These are phyloP conservation scores for Agapornis roseicollis DNA, from an alignment of 2,113 vertebrate genomes.

Conservation along the genomic window DNA sequence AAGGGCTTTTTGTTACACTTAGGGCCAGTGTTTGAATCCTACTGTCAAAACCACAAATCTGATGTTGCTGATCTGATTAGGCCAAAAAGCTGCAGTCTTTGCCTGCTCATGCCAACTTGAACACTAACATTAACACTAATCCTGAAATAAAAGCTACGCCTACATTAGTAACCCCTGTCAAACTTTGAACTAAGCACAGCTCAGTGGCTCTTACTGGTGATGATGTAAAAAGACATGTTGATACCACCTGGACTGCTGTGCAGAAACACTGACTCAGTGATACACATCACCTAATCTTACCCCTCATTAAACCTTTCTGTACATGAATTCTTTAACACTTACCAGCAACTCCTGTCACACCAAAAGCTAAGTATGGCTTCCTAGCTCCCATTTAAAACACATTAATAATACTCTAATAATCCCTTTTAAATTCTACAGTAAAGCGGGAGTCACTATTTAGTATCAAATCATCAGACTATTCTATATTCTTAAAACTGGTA, in stretches of 20 bases:
- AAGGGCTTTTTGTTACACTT: not conserved
- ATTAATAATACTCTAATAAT: not conserved
- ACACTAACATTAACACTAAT: not conserved
- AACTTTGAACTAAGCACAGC: not conserved
- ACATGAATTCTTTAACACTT: not conserved
- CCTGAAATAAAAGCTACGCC: not conserved
- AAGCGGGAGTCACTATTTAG: not conserved
- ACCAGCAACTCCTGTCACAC: not conserved
- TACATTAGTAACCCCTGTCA: not conserved
- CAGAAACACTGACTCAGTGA: not conserved
- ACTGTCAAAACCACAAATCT: rapidly evolving
- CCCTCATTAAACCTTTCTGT: not conserved
- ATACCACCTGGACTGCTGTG: not conserved
- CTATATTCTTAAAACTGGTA: not conserved
- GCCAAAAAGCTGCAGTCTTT: not conserved
- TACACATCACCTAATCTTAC: not conserved
- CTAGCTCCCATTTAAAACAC: not conserved
- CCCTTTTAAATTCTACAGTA: not conserved
- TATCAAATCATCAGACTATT: not conserved
- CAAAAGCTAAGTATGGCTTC: not conserved
- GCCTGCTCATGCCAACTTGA: not conserved
- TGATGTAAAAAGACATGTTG: not conserved
- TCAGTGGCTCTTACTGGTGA: not conserved
- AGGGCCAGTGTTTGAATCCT: not conserved
- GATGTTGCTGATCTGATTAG: not conserved